A percentile compares a stretch with the other conserved stretches of the same genome.
phyloP scores from a whole-genome alignment of 2,797 vertebrate genomes.

The Etheostoma perlongum region DNA sequence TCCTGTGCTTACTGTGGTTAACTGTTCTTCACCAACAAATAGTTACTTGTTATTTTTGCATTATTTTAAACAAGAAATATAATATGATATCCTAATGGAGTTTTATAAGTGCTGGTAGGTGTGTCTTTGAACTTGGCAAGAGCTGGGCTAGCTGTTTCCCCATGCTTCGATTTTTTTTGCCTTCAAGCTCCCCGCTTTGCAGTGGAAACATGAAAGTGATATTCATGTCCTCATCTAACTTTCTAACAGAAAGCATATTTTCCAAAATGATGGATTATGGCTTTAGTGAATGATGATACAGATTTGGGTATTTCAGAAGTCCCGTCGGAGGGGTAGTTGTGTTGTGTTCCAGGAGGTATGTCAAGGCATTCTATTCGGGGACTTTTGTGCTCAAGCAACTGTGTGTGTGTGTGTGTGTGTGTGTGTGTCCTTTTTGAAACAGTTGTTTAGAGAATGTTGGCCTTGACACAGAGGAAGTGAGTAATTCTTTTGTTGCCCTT shows the following conservation, averaged over 20 bases:
- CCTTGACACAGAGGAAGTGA: constrained; percentile 34
- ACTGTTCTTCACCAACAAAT: no score
- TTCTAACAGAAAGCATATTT: background rate
- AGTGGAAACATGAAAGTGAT: no score
- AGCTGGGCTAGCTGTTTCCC: no score
- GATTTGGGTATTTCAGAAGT: no score
- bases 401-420: no score
- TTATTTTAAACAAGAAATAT: background rate
- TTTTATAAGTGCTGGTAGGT: background rate
- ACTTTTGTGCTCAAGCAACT: constrained; percentile 1
- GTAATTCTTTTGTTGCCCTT: constrained; percentile 33
- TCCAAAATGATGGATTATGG: background rate
- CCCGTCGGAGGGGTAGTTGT: no score
- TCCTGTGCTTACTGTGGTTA: no score
- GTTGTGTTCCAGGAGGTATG: no score
- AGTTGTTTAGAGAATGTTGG: background rate
- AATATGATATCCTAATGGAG: background rate
- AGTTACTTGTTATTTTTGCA: no score
- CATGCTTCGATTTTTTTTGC: background rate
- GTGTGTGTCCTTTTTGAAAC: background rate
- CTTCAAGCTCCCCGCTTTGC: no score
- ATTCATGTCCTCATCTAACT: no score
- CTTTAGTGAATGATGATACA: background rate
- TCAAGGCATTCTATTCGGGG: background rate
- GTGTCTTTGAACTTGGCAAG: background rate